Evolutionary conservation across 2,113 vertebrate species (phyloP), one percentile per base, ranked within the genome.

Genomic region (Corvus hawaiiensis): DNA sequence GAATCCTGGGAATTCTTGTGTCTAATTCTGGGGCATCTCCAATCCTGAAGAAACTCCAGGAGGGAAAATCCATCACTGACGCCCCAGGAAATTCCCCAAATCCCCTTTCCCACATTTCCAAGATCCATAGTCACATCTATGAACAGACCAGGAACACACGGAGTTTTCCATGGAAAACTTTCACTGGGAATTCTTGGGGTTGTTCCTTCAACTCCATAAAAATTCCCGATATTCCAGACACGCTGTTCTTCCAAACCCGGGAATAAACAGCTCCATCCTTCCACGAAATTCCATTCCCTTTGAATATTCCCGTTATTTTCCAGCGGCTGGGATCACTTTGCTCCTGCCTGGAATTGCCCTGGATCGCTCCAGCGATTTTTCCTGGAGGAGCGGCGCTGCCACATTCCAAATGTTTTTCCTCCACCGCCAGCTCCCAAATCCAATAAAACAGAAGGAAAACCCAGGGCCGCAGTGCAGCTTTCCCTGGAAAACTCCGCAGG

Each of bases 391-490:
- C 48, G 3, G 4, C 55, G 10, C 37, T 6, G 32, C 39, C 68
- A 17, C 63, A 14, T 35, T 32, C 63, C 26, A 8, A 43, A 17
- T 0, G 58, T 30, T 87, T n/a, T 39, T 26, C 62, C 8, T 39
- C 58, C 49, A 22, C 39, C 13, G 44, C 37, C 37, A 37, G 37
- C 37, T 37, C 37, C 20, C 55, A 79, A 20, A 52, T 37, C 27
- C 59, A 66, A 69, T 10, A 43, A 51, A 67, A 10, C 35, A 35
- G 72, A 16, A 62, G 58, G 49, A 54, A 63, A 72, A 7, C 1
- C 0, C 2, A 16, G 37, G 64, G 41, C 6, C 27, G 23, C 35
- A 4, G 11, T 1, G 5, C 33, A 14, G 20, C 37, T 69, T 51
- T 24, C 3, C 14, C 37, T 16, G n/a, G 52, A 56, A 39, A 93